Base-by-base conservation (phyloP, 1,140 invertebrate species). In the Drosophila novamexicana region DNA sequence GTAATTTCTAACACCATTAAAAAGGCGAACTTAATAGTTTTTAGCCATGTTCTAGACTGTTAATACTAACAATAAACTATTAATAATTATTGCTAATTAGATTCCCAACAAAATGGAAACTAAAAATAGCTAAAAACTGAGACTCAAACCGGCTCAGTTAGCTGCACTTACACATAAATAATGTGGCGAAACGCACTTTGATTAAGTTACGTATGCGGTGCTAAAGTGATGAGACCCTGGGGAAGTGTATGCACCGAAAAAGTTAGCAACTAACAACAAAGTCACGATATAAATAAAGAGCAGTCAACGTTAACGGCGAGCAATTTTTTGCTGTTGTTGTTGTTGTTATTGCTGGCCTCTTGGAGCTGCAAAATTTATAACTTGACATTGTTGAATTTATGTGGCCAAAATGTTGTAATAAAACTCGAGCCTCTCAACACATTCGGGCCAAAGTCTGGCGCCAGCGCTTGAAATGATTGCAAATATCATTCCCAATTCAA, bases 361-460 rank as follows among this genome's bases (percentile, higher is more conserved):
- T 67, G 54, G 18, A 52, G 53, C 59, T 76, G 62, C 75, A 66
- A 78, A 88, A 88, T 88, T 89, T 88, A 88, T 88, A 80, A 89
- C 84, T 67, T 89, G 83, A 84, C 83, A 88, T 84, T 89, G 83
- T 89, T 83, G 40, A 80, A 89, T 89, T 88, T 88, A 88, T 88
- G 84, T 84, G 69, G 62, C 65, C 66, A 52, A 69, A 80, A 73
- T 89, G 80, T 80, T 88, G 84, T 88, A 89, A 88, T 89, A 88
- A 88, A 88, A 77, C 80, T 78, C 65, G 37, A 53, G 47, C 37
- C 42, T n/a, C 47, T n/a, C 47, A 42, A 58, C 22, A 56, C 42
- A 59, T 36, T 56, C 37, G 44, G 42, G 10, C 56, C 32, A n/a
- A 56, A 22, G 57, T 36, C 36, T 34, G 39, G 79, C 83, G 83